These are phyloP conservation scores for Sternarchorhynchus goeldii DNA, from an alignment of 2,797 vertebrate species.

Conservation along the genomic window DNA sequence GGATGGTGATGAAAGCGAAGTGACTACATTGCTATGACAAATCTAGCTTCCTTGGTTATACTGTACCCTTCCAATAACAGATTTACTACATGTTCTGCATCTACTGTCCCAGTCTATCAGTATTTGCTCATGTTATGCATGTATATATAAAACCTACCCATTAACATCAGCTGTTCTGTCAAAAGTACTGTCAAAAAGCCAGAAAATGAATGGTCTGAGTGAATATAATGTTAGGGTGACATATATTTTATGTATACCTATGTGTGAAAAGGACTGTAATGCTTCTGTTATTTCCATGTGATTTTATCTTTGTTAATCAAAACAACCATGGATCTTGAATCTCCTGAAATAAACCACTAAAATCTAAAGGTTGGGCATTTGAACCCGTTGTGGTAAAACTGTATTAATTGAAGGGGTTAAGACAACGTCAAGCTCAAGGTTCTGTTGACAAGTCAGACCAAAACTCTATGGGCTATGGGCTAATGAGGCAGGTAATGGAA, in stretches of 20 bases:
- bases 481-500: constrained; percentile 77
- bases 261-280: background rate
- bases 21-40: background rate
- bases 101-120: background rate
- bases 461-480: constrained; percentile 47
- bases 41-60: background rate
- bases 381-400: constrained; percentile 29
- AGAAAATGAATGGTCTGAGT: background rate
- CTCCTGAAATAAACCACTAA: background rate
- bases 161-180: background rate
- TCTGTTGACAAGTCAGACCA: constrained; percentile 53
- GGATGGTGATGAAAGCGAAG: background rate
- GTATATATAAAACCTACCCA: background rate
- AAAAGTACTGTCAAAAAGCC: background rate
- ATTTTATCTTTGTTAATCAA: background rate
- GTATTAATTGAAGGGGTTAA: constrained; percentile 41
- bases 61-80: no score
- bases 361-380: constrained; percentile 18
- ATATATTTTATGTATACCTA: background rate
- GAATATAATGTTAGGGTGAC: background rate
- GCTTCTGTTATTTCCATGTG: background rate
- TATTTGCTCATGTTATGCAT: background rate
- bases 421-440: constrained; percentile 37
- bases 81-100: no score
- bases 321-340: background rate